Evolutionary conservation across 2,888 invertebrate species (phyloP).

Genomic region (Tenthredo scrophulariae): DNA sequence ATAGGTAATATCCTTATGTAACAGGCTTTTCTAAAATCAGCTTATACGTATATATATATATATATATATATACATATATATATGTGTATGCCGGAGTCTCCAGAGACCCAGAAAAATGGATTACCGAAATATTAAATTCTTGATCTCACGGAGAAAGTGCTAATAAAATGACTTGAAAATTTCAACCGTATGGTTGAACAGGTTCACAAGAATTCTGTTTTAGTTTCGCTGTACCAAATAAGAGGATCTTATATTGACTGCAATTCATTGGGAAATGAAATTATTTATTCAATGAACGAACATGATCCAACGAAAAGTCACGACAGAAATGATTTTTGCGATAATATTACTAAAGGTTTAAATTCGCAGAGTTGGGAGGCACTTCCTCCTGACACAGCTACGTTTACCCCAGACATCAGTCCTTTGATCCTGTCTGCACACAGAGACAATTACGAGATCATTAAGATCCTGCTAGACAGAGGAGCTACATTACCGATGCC

Average conservation of each 20-base stretch:
- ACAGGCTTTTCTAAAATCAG: constrained; percentile 1
- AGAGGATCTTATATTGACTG: no score
- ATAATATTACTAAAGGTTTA: constrained; percentile 5
- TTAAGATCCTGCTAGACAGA: constrained; percentile 97
- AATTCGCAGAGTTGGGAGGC: constrained; percentile 93
- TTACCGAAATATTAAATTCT: neutral
- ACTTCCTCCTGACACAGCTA: constrained; percentile 93
- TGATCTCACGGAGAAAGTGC: neutral
- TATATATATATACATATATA: no score
- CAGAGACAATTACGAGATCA: constrained; percentile 99
- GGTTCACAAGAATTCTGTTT: no score
- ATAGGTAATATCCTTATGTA: neutral
- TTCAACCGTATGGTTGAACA: neutral
- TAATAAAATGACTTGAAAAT: neutral
- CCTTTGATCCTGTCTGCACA: constrained; percentile 98
- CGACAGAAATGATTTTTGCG: constrained; percentile 51
- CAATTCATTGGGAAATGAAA: neutral
- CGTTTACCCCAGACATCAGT: constrained; percentile 98
- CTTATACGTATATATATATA: neutral
- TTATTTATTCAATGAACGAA: neutral
- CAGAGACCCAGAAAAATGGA: neutral
- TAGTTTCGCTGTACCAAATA: no score
- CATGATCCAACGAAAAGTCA: constrained; percentile 43
- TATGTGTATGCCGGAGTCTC: neutral
- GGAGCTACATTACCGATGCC: constrained; percentile 96